These are phyloP conservation scores for Alosa sapidissima DNA, from an alignment of 2,797 vertebrate species.

Conservation along the genomic window DNA sequence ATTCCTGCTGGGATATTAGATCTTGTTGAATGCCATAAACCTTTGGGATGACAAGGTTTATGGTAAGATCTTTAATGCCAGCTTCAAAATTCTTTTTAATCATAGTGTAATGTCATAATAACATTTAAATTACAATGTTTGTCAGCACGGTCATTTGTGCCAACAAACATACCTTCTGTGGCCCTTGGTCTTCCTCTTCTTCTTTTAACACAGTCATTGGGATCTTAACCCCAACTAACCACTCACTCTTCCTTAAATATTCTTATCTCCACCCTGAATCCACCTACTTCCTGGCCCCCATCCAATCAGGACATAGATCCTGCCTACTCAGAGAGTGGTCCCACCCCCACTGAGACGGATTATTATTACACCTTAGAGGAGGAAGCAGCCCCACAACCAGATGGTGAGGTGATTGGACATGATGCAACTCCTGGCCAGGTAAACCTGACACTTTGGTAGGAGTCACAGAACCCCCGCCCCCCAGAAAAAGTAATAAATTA, in stretches of 20 bases:
- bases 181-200: slow-evolving; percentile 60
- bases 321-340: slow-evolving; percentile 77
- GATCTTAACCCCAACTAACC: slow-evolving; percentile 71
- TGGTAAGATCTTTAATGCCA: slow-evolving; percentile 53
- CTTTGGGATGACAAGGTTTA: slow-evolving; percentile 57
- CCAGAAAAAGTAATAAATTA: neutral
- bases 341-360: slow-evolving; percentile 78
- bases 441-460: slow-evolving; percentile 49
- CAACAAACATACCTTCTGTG: slow-evolving; percentile 61
- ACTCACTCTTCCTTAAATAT: slow-evolving; percentile 72
- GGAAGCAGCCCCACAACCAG: slow-evolving; percentile 69
- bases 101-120: slow-evolving; percentile 52
- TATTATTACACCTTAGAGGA: slow-evolving; percentile 71
- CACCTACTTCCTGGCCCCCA: slow-evolving; percentile 64
- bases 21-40: slow-evolving; percentile 61
- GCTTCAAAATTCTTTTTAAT: slow-evolving; percentile 60
- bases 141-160: slow-evolving; percentile 40
- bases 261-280: slow-evolving; percentile 71
- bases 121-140: slow-evolving; percentile 61
- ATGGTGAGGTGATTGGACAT: slow-evolving; percentile 74
- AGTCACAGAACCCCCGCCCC: neutral
- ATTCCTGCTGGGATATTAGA: slow-evolving; percentile 53
- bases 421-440: slow-evolving; percentile 71
- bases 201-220: slow-evolving; percentile 61
- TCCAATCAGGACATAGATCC: slow-evolving; percentile 80